Conservation (phyloP, 2,888 invertebrate species). For the Rhagium mordax region DNA sequence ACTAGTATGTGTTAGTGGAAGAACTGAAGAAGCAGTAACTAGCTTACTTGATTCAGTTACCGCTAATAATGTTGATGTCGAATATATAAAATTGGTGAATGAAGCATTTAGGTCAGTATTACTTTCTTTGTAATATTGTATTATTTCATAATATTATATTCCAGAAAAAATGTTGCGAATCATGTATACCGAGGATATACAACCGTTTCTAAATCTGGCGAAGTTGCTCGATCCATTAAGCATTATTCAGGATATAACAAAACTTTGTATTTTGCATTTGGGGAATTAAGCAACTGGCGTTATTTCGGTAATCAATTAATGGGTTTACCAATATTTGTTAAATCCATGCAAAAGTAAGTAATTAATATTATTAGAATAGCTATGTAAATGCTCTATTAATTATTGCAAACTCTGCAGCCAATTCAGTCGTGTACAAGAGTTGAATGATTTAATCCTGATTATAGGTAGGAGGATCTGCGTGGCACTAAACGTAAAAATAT, state of each 20-base stretch:
- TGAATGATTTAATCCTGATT: too few relatives aligned
- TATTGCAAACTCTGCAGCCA: too few relatives aligned
- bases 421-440: too few relatives aligned
- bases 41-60: constrained; percentile 76
- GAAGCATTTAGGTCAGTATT: constrained; percentile 58
- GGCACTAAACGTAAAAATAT: too few relatives aligned
- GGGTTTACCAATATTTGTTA: constrained; percentile 81
- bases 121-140: too few relatives aligned
- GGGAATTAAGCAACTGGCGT: constrained; percentile 92
- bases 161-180: constrained; percentile 34
- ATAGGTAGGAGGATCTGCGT: too few relatives aligned
- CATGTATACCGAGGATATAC: constrained; percentile 78
- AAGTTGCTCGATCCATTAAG: constrained; percentile 44
- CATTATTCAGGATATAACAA: background rate
- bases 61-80: constrained; percentile 66
- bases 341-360: constrained; percentile 80
- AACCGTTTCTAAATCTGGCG: constrained; percentile 67
- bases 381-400: too few relatives aligned
- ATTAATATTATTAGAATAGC: background rate
- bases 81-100: constrained; percentile 59
- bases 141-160: too few relatives aligned
- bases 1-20: constrained; percentile 82
- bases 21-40: constrained; percentile 84
- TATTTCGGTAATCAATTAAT: constrained; percentile 87
- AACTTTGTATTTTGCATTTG: constrained; percentile 77